Conservation (phyloP, 2,888 invertebrate genomes). For the Hyposoter didymator region DNA sequence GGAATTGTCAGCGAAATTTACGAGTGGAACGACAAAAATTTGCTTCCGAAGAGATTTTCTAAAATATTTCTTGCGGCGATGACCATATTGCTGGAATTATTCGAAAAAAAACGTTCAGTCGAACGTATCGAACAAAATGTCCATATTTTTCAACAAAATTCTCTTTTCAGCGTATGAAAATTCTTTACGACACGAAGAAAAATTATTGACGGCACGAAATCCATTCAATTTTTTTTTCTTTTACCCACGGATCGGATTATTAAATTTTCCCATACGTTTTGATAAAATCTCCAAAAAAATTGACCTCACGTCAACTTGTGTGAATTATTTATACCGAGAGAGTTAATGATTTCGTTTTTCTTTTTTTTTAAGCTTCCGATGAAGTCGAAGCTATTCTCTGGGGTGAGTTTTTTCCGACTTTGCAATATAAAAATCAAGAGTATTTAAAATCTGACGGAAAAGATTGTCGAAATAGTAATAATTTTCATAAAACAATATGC, state of each 20-base stretch:
- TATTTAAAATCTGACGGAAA: slow-evolving; percentile 4
- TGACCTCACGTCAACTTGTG: not conserved
- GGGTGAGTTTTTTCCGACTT: slow-evolving; percentile 51
- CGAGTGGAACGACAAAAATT: no score
- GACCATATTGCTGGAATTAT: no score
- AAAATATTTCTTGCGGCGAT: no score
- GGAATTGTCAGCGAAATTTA: no score
- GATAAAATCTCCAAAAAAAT: slow-evolving; percentile 10
- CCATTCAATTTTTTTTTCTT: not conserved
- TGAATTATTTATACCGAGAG: slow-evolving; percentile 20
- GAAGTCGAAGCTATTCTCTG: slow-evolving; percentile 58
- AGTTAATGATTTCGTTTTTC: slow-evolving; percentile 50
- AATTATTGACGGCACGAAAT: not conserved
- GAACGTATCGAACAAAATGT: no score
- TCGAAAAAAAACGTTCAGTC: no score
- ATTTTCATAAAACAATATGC: not conserved
- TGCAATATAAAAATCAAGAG: slow-evolving; percentile 22
- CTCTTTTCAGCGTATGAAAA: not conserved
- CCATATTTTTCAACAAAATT: no score
- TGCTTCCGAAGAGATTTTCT: no score
- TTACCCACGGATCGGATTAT: not conserved
- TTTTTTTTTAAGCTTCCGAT: slow-evolving; percentile 63
- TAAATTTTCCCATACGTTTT: not conserved
- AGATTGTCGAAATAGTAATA: not conserved
- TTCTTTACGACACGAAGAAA: not conserved